Percentiles rank a stretch among this genome's conserved stretches.
These are phyloP conservation scores for Toxotes jaculatrix DNA, from an alignment of 2,113 vertebrate species.

Conservation along the genomic window DNA sequence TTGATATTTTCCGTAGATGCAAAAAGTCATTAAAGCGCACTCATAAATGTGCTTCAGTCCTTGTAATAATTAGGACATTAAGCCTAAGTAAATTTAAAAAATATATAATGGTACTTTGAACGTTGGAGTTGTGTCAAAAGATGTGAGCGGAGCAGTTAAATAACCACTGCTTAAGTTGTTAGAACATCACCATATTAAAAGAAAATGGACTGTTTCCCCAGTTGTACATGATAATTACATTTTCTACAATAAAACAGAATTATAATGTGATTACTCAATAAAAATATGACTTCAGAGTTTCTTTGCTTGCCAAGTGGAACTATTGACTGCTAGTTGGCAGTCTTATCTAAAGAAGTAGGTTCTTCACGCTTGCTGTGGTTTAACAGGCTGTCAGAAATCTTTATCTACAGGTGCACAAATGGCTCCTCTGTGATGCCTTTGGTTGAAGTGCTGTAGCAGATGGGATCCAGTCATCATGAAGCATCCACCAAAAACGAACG, in stretches of 20 bases:
- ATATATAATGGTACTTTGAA: neutral
- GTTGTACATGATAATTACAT: neutral
- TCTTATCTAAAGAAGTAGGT: neutral
- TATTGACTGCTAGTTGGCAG: neutral
- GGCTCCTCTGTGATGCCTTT: neutral
- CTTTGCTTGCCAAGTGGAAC: neutral
- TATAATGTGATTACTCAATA: neutral
- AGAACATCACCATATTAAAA: neutral
- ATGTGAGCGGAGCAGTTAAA: neutral
- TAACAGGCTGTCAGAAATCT: conserved; percentile 18
- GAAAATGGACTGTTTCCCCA: neutral
- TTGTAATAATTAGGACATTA: neutral
- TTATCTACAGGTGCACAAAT: conserved; percentile 25
- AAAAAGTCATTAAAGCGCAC: neutral
- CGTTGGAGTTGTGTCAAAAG: neutral
- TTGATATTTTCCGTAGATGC: neutral
- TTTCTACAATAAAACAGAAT: neutral
- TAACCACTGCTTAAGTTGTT: neutral
- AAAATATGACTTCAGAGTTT: neutral
- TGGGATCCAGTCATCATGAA: neutral
- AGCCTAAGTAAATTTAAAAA: neutral
- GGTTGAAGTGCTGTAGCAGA: neutral
- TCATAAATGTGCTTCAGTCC: neutral
- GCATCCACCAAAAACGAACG: neutral
- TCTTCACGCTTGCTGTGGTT: neutral